Evolutionary conservation across 2,113 vertebrate species (phyloP).

Genomic region (Calidris pugnax): DNA sequence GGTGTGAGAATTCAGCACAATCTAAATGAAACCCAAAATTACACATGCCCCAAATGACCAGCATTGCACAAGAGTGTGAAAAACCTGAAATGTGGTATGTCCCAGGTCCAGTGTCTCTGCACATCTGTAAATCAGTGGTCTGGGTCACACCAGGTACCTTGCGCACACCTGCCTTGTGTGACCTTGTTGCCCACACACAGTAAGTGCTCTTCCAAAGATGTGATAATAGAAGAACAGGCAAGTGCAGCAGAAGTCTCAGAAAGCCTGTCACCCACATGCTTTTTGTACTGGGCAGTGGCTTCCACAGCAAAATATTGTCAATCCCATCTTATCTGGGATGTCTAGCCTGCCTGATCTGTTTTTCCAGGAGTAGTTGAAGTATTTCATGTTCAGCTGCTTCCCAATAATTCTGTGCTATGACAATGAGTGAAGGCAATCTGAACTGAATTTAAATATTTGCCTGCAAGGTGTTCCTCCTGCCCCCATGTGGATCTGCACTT

Average conservation of each 20-base stretch:
- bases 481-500: accelerated
- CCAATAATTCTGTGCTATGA: not conserved
- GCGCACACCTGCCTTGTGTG: not conserved
- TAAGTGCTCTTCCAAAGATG: not conserved
- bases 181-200: not conserved
- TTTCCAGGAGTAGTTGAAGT: not conserved
- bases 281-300: not conserved
- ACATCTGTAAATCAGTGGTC: not conserved
- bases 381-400: not conserved
- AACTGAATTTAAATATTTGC: not conserved
- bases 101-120: not conserved
- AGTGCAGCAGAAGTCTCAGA: not conserved
- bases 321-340: not conserved
- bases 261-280: accelerated
- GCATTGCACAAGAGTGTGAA: accelerated
- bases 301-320: not conserved
- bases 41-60: accelerated
- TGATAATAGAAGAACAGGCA: not conserved
- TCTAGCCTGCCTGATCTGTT: not conserved
- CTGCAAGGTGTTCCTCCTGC: not conserved
- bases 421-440: not conserved
- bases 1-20: not conserved
- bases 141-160: accelerated
- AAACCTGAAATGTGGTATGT: not conserved
- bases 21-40: not conserved